Base-by-base conservation (phyloP, 2,113 vertebrate genomes). In the Lutjanus erythropterus region DNA sequence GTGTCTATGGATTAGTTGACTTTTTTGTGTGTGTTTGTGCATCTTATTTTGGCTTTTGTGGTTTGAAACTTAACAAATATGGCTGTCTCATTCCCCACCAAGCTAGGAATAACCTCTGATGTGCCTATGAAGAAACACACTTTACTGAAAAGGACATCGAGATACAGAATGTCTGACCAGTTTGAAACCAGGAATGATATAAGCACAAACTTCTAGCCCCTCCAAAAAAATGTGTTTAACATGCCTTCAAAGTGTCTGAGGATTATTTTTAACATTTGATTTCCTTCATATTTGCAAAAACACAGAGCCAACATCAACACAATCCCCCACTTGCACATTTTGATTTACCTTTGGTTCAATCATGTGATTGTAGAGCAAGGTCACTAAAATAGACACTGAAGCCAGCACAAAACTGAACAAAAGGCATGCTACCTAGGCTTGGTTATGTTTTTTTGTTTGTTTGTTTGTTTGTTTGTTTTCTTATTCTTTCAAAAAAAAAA, bases 331-430 rank as follows among this genome's bases (percentile, higher is more conserved):
- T 74, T 82, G 46, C 70, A 87, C 73, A 81, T 88, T 86, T 86
- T 81, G 66, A 87, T 86, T 79, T 87, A 88, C 81, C 85, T 88
- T 92, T 91, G 86, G 83, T 88, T 90, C 84, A 90, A 85, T 90
- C 73, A 49, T 80, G 65, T 91, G 81, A 91, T 84, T 80, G 81
- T 66, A 77, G 74, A 81, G 76, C 78, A 83, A 90, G 78, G 84
- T 91, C 83, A 89, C 74, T 86, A 79, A 86, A 89, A 81, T 79
- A 81, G 75, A 90, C 80, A 90, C 90, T 94, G 90, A 95, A 94
- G 92, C 96, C 93, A 95, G 92, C 94, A 94, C 91, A 91, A 92
- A 92, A 95, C 93, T 88, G 80, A 91, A 92, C 73, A 71, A 91
- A 90, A 81, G 80, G 87, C 95, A 95, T 95, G 94, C 95, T 94